Evolutionary conservation across 2,888 invertebrate genomes (phyloP), one percentile per base, ranked within the genome.

Genomic region (Rhopalosiphum nymphaeae): DNA sequence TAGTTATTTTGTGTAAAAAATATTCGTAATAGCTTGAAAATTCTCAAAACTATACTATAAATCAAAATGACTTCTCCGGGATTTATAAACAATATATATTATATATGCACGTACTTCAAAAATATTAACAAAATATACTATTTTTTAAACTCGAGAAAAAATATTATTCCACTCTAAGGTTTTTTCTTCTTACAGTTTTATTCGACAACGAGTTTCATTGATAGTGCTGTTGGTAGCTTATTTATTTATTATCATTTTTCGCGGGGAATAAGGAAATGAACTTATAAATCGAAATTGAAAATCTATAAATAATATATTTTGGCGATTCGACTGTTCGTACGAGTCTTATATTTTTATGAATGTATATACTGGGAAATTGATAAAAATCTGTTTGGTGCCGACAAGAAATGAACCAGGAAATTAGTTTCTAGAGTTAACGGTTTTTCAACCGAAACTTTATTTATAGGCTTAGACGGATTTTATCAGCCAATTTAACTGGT

Each of bases 331-430:
- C 53, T 29, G 53, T 57, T 26, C 16, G 25, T 9, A n/a, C 61
- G 49, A 36, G 26, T 26, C 21, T 88, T 36, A 25, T 53, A 67
- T 92, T 53, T 92, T 78, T 56, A 56, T n/a, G 42, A 56, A 93
- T 49, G 57, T n/a, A 85, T 56, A 46, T 56, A 46, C 56, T 57
- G 86, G 53, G 49, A 91, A 57, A 93, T 94, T 94, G 90, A 94
- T 94, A 94, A 94, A 89, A 94, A 94, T 94, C 94, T 89, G 44
- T 88, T 29, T 29, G 42, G 67, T 57, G 56, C 44, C 57, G 36
- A 11, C 36, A 56, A 85, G 94, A 90, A 94, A 91, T 53, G 86
- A 91, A 91, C 91, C 94, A 94, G 91, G 91, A 94, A 91, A 94
- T 94, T 94, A 94, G 86, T 85, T 94, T 53, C 9, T 46, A 36